These are phyloP conservation scores for Bombus waltoni DNA, from an alignment of 1,140 invertebrate genomes.

Conservation along the genomic window DNA sequence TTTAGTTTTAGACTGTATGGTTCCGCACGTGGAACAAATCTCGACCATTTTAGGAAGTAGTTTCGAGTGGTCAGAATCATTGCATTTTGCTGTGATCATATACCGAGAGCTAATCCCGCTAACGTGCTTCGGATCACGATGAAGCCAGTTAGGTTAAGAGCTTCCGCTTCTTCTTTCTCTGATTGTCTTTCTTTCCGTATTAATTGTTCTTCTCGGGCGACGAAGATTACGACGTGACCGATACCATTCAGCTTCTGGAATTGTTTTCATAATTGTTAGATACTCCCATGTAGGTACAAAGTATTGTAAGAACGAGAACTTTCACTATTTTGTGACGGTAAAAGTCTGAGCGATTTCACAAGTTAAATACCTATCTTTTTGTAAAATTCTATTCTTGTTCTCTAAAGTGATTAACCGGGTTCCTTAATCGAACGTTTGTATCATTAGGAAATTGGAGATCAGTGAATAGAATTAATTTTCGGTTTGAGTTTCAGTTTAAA, in stretches of 20 bases:
- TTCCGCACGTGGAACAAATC: constrained; percentile 43
- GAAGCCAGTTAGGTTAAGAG: background rate
- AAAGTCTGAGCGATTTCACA: background rate
- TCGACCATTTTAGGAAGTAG: constrained; percentile 67
- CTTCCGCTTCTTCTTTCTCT: background rate
- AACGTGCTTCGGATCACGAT: constrained; percentile 56
- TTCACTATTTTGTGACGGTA: background rate
- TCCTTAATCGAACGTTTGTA: no score
- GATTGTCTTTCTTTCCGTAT: background rate
- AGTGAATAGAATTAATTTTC: no score
- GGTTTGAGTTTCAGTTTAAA: no score
- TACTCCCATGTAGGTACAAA: background rate
- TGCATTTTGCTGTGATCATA: constrained; percentile 47
- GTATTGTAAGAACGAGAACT: constrained; percentile 5
- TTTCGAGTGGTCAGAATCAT: constrained; percentile 49
- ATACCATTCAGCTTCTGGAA: background rate
- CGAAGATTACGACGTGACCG: background rate
- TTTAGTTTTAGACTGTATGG: constrained; percentile 47
- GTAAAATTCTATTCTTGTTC: background rate
- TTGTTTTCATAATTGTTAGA: background rate
- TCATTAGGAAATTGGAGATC: no score
- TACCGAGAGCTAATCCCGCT: constrained; percentile 60
- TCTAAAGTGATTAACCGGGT: no score
- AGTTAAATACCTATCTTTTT: background rate
- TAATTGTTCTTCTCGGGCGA: background rate